phyloP scores from a whole-genome alignment of 2,888 invertebrate genomes.

The Netelia fuscicornis region DNA sequence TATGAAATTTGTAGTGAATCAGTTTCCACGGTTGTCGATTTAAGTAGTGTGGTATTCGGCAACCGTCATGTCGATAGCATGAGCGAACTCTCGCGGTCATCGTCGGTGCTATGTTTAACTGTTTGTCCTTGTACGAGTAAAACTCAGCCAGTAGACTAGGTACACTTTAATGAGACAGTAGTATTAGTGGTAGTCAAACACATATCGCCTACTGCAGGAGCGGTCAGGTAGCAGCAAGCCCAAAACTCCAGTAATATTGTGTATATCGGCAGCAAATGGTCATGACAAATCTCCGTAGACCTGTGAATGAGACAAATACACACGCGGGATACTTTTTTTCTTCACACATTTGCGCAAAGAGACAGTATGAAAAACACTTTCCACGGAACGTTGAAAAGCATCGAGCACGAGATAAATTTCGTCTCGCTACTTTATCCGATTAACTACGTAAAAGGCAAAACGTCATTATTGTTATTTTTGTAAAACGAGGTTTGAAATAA shows the following conservation, averaged over 20 bases:
- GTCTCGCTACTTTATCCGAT: conserved; percentile 21
- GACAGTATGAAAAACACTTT: not conserved
- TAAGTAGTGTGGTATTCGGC: too few relatives aligned
- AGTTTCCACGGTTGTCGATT: too few relatives aligned
- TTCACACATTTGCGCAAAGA: not conserved
- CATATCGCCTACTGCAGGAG: not conserved
- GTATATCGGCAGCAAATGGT: not conserved
- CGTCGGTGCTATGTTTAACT: conserved; percentile 30
- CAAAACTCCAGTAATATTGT: not conserved
- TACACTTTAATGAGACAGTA: conserved; percentile 40
- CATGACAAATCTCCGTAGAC: not conserved
- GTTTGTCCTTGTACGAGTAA: conserved; percentile 37
- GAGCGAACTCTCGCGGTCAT: conserved; percentile 38
- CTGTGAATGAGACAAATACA: not conserved
- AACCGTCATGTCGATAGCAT: not conserved
- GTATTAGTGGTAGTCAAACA: conserved; percentile 1
- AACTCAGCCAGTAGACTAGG: conserved; percentile 46
- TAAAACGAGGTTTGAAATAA: not conserved
- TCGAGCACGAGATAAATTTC: conserved; percentile 20
- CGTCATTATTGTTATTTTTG: not conserved
- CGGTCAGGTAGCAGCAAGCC: not conserved
- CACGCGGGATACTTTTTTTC: not conserved
- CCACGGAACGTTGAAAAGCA: conserved; percentile 1
- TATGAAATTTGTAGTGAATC: too few relatives aligned
- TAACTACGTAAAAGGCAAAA: not conserved